Base-by-base conservation (phyloP, 2,888 invertebrate genomes). In the Phymatocera aterrima region DNA sequence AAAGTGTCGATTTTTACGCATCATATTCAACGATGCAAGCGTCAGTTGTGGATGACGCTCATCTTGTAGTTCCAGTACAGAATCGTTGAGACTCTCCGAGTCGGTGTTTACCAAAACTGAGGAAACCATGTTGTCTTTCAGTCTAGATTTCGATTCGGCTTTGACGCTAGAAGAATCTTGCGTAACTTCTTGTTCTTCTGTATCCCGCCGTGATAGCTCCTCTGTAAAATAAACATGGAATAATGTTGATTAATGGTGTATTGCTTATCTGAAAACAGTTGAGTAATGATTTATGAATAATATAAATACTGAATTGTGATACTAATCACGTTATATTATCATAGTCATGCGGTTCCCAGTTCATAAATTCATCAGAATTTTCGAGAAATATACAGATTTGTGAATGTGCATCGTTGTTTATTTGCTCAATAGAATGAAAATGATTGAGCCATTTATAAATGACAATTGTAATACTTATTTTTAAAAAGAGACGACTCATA, bases 1-100 rank as follows among this genome's bases (percentile, higher is more conserved):
- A 91, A 97, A 96, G 89, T 97, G 95, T 79, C 95, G 94, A 89
- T 96, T 95, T 91, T 95, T 95, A 85, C 96, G 93, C 93, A 97
- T 94, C 91, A 94, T 95, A 91, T 95, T 95, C 83, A 97, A 93
- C 48, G 94, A 93, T 77, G 92, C 91, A 81, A 96, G 92, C 83
- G 94, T 94, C 83, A 82, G 81, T 15, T 74, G 81, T 2, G 83
- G 80, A 65, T 85, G 84, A 65, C 78, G 82, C 68, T 85, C 84
- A 64, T 85, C 85, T 51, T 84, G 81, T n/a, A 85, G 79, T 68
- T 84, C 84, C 78, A 85, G 78, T 64, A 83, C 83, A 37, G 84
- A 82, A 37, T 77, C 81, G 61, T 82, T 84, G 3, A 85, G 80
- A 48, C 82, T 77, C 80, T 85, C 84, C 28, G 82, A 70, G 28